Evolutionary conservation across 2,888 invertebrate species (phyloP).

Genomic region (Agapostemon virescens): DNA sequence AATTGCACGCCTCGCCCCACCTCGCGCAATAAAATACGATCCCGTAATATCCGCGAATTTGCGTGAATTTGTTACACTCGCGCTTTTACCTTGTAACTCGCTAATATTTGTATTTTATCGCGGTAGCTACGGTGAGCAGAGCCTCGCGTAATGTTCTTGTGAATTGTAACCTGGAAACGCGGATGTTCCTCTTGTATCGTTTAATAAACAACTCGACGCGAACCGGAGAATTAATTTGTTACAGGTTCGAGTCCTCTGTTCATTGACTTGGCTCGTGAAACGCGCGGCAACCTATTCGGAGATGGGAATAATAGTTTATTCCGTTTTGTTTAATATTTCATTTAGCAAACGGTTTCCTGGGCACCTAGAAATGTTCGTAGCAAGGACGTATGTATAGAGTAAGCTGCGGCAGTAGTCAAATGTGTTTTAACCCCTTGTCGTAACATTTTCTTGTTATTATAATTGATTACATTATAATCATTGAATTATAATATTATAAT

Average conservation of each 20-base stretch:
- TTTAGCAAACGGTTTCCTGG: not conserved
- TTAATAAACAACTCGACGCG: not conserved
- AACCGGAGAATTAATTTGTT: slow-evolving; percentile 4
- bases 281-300: not conserved
- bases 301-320: not conserved
- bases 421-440: too few species aligned
- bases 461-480: too few species aligned
- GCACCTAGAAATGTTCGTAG: not conserved
- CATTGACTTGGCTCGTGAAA: not conserved
- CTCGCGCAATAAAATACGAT: not conserved
- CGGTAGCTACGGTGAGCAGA: not conserved
- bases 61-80: not conserved
- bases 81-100: not conserved
- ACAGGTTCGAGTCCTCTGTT: not conserved
- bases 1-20: not conserved
- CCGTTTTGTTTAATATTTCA: not conserved
- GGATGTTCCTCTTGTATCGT: not conserved
- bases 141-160: not conserved
- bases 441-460: too few species aligned
- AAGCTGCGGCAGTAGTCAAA: too few species aligned
- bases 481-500: too few species aligned
- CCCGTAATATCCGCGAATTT: not conserved
- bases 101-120: slow-evolving; percentile 10
- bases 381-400: too few species aligned
- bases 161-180: not conserved